phyloP scores from a whole-genome alignment of 1,140 invertebrate genomes.

The Watersipora subatra region DNA sequence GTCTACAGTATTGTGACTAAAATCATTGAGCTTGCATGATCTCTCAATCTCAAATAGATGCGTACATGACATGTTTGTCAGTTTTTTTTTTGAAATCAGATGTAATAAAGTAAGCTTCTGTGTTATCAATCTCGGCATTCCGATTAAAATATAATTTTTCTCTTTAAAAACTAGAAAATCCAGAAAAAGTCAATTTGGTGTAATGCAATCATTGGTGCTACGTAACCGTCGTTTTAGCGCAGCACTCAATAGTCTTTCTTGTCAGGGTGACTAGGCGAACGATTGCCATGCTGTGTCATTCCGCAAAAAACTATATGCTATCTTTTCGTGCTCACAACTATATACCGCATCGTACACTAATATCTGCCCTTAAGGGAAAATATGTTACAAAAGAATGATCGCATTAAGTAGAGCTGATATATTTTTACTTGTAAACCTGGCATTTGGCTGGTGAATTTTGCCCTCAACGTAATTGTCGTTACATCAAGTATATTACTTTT shows the following conservation, averaged over 20 bases:
- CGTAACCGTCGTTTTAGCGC: background rate
- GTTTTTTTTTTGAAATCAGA: background rate
- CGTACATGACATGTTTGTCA: no score
- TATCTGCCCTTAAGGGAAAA: no score
- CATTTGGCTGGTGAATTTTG: no score
- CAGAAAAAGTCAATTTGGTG: background rate
- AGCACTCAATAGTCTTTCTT: background rate
- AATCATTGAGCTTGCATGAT: background rate
- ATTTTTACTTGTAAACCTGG: no score
- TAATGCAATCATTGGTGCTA: background rate
- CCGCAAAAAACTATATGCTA: no score
- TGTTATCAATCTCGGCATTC: background rate
- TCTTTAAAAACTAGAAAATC: background rate
- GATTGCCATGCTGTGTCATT: background rate
- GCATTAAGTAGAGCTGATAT: no score
- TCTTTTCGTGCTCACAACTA: no score
- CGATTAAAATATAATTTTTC: background rate
- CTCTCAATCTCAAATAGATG: background rate
- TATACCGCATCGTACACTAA: no score
- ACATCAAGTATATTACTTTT: no score
- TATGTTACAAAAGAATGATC: no score
- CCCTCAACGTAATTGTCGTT: no score
- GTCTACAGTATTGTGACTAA: no score
- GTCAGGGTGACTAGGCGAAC: background rate
- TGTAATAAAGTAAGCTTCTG: background rate